Base-by-base conservation (phyloP, 2,888 invertebrate genomes). In the Andrena haemorrhoa region DNA sequence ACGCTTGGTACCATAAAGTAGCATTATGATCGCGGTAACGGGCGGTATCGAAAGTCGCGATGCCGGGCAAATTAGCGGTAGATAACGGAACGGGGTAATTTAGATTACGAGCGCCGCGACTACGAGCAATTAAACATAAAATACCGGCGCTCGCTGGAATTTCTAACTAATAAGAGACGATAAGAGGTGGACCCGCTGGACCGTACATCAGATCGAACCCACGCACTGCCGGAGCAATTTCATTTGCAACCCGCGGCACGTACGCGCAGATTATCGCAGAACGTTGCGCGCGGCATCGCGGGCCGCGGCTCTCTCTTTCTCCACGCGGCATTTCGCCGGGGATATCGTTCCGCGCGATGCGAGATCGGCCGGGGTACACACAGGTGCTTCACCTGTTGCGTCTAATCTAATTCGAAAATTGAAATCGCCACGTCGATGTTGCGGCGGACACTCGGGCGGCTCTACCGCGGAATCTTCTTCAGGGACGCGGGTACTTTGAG, bases 171-270 rank as follows among this genome's bases (percentile, higher is more conserved):
- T 86, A 86, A 82, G 75, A 69, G 76, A 71, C 75, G 79, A 84
- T 84, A 84, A 84, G 75, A 56, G 76, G 75, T 68, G 77, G 73
- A 56, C 69, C 60, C 41, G 69, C 64, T 8, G 47, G 72, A 60
- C 68, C 81, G 73, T 74, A 79, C 74, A 80, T 86, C 74, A 84
- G 84, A 85, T 84, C 84, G 84, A 81, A 85, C 80, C 84, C 81
- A 81, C 84, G 84, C 84, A 85, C 73, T 75, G 70, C 66, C 41
- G 61, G 60, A 56, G 81, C 81, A 87, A 87, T 87, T 86, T 87
- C 75, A 83, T 86, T 86, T 75, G 66, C 81, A 71, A 81, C 66
- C 70, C 81, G 74, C 65, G 69, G 72, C 87, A 75, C 85, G 77
- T 83, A 85, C 81, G n/a, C 63, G 33, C 73, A 73, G 79, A 85